Conservation (phyloP, 2,888 invertebrate genomes). For the Andricus curvator region DNA sequence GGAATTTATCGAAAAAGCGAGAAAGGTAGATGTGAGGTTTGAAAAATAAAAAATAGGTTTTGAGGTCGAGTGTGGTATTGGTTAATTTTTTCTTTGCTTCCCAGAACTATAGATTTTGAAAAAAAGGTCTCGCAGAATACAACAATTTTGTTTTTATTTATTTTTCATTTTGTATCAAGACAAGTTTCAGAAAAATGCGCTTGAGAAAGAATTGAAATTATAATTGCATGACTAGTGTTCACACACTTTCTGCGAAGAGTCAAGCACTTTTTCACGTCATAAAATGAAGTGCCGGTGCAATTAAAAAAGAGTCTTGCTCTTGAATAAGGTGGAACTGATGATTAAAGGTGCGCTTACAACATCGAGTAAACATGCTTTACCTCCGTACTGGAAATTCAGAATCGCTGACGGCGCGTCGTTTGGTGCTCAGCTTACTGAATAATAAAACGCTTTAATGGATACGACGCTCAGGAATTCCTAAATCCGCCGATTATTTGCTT, state of each 20-base stretch:
- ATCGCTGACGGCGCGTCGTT: not conserved
- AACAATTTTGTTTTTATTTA: too few species aligned
- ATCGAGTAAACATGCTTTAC: not conserved
- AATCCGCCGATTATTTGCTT: too few species aligned
- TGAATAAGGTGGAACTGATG: conserved; percentile 10
- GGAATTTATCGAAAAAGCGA: conserved; percentile 16
- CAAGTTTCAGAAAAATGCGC: not conserved
- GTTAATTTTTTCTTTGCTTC: not conserved
- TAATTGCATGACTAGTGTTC: not conserved
- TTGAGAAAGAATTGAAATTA: not conserved
- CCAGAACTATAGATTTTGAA: fast-evolving
- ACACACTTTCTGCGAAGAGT: too few species aligned
- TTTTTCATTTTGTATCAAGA: too few species aligned
- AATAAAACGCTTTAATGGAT: not conserved
- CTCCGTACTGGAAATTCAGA: not conserved
- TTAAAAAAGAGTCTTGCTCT: conserved; percentile 9
- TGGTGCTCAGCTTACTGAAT: conserved; percentile 14
- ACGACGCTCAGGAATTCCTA: too few species aligned
- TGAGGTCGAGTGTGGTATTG: too few species aligned
- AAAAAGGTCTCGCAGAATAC: too few species aligned
- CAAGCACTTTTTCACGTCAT: too few species aligned
- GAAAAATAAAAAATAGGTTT: conserved; percentile 21
- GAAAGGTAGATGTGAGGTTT: not conserved
- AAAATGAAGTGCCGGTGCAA: conserved; percentile 1
- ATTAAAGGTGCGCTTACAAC: not conserved